phyloP scores from a whole-genome alignment of 2,888 invertebrate species.

The Nymphalis c-album region DNA sequence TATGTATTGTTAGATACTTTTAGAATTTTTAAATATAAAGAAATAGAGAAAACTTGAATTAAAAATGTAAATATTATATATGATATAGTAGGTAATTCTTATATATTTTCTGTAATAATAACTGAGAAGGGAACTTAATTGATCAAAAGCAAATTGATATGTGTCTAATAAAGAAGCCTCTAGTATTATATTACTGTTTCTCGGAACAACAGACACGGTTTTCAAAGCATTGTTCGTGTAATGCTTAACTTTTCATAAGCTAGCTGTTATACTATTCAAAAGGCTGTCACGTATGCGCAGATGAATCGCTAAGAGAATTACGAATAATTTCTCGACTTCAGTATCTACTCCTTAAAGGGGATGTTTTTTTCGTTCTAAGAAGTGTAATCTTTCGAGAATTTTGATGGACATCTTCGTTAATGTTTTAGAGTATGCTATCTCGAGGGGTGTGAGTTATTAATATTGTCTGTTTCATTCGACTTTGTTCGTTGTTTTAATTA shows the following conservation, averaged over 20 bases:
- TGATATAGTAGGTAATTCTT: no score
- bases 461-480: background rate
- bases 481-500: background rate
- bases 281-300: constrained; percentile 9
- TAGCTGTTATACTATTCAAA: constrained; percentile 18
- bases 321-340: background rate
- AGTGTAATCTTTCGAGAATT: background rate
- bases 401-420: constrained; percentile 5
- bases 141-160: no score
- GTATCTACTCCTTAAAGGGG: background rate
- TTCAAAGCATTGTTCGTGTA: background rate
- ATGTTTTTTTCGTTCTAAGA: background rate
- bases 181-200: no score
- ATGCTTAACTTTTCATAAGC: constrained; percentile 5
- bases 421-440: background rate
- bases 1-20: no score
- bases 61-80: no score
- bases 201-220: no score
- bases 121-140: no score
- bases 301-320: background rate
- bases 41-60: no score
- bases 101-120: no score
- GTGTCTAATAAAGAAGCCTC: no score
- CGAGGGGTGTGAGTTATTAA: background rate
- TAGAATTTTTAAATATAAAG: no score